Percentiles rank a stretch among this genome's conserved stretches.
Conservation (phyloP, 1,140 invertebrate genomes). For the Gonioctena quinquepunctata region DNA sequence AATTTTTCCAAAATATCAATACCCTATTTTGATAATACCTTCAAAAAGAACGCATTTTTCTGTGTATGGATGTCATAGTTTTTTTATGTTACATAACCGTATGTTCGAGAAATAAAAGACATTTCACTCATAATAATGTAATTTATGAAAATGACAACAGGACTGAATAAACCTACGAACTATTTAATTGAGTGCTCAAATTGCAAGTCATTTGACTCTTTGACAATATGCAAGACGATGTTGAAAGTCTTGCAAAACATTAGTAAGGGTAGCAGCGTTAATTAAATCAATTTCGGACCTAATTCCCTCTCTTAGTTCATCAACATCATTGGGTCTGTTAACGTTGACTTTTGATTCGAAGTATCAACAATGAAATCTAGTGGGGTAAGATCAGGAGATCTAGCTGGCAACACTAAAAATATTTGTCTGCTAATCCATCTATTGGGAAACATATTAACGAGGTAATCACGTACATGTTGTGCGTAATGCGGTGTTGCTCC, state of each 20-base stretch:
- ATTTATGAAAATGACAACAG: background rate
- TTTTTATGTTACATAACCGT: background rate
- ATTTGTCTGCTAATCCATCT: constrained; percentile 53
- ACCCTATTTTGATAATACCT: background rate
- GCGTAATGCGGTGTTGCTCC: background rate
- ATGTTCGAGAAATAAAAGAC: background rate
- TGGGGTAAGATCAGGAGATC: constrained; percentile 1
- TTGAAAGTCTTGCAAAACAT: constrained; percentile 2
- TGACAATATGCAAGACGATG: constrained; percentile 4
- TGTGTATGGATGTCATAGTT: background rate
- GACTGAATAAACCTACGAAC: background rate
- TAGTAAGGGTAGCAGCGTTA: background rate
- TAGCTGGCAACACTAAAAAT: background rate
- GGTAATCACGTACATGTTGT: constrained; percentile 38
- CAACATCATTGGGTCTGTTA: background rate
- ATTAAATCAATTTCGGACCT: background rate
- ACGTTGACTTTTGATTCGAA: background rate
- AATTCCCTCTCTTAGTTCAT: background rate
- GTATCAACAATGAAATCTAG: constrained; percentile 4
- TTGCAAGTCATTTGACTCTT: background rate
- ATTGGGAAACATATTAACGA: constrained; percentile 49
- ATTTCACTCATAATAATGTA: background rate
- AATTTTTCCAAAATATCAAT: background rate
- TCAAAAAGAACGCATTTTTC: background rate
- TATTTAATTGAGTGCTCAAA: background rate